phyloP scores from a whole-genome alignment of 1,140 invertebrate genomes.

The Oedothorax gibbosus region DNA sequence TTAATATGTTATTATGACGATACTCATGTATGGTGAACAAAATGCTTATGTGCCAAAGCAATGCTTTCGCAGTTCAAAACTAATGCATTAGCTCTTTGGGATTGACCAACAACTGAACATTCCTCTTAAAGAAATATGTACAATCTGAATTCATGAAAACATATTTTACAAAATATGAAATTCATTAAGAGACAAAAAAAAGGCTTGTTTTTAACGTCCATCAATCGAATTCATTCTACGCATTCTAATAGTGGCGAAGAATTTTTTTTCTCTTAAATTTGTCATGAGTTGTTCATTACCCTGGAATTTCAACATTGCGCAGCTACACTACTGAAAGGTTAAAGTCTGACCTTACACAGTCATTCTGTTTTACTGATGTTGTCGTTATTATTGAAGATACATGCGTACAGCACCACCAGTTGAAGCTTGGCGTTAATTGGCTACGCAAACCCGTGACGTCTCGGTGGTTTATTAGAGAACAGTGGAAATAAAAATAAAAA shows the following conservation, averaged over 20 bases:
- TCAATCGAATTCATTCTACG: no score
- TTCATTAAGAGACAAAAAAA: no score
- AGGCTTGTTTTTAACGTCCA: no score
- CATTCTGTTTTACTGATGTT: constrained; percentile 9
- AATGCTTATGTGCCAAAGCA: no score
- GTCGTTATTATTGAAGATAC: neutral
- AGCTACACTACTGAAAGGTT: constrained; percentile 4
- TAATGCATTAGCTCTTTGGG: no score
- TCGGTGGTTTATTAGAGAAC: constrained; percentile 20
- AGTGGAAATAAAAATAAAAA: constrained; percentile 3
- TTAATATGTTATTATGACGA: no score
- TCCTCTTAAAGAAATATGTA: no score
- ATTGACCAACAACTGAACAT: no score
- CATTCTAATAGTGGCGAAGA: neutral
- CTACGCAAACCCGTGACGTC: constrained; percentile 21
- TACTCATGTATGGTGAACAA: no score
- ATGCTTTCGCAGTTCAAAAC: no score
- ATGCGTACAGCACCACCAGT: constrained; percentile 11
- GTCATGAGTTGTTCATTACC: neutral
- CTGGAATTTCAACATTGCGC: constrained; percentile 5
- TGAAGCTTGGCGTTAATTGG: constrained; percentile 49
- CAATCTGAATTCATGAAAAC: no score
- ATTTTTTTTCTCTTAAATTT: neutral
- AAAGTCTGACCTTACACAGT: constrained; percentile 11
- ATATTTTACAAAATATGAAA: no score